Evolutionary conservation across 1,140 invertebrate species (phyloP).

Genomic region (Chironomus tepperi): DNA sequence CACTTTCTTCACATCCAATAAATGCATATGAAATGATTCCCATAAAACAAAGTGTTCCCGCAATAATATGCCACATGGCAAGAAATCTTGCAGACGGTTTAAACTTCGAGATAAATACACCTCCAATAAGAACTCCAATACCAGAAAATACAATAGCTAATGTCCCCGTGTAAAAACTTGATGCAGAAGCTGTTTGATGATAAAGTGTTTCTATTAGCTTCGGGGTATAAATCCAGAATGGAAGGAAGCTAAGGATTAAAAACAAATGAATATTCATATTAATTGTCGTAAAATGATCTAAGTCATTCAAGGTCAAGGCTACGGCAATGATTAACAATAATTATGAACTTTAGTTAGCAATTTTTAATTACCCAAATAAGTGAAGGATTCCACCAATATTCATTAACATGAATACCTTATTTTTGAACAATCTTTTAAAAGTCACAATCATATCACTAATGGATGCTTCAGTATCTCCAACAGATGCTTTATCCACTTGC

Average conservation of each 20-base stretch:
- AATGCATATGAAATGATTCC: conserved; percentile 54
- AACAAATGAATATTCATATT: neutral
- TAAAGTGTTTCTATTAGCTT: conserved; percentile 62
- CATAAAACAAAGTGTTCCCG: conserved; percentile 49
- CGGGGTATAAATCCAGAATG: conserved; percentile 59
- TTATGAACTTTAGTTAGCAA: too few relatives aligned
- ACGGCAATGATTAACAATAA: too few relatives aligned
- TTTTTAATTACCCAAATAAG: conserved; percentile 43
- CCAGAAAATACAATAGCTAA: conserved; percentile 57
- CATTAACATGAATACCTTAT: conserved; percentile 52
- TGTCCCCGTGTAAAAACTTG: conserved; percentile 52
- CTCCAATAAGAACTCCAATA: conserved; percentile 53
- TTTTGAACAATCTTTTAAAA: conserved; percentile 48
- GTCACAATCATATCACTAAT: conserved; percentile 45
- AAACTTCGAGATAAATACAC: conserved; percentile 51
- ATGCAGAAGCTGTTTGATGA: conserved; percentile 52
- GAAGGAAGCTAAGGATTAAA: conserved; percentile 41
- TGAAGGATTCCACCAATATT: conserved; percentile 52
- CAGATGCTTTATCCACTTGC: neutral
- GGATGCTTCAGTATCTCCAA: neutral
- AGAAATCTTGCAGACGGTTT: conserved; percentile 52
- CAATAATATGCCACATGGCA: conserved; percentile 56
- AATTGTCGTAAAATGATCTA: neutral
- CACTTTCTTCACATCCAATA: conserved; percentile 46
- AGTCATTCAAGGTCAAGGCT: too few relatives aligned